phyloP scores from a whole-genome alignment of 2,113 vertebrate genomes.

The Suncus etruscus region DNA sequence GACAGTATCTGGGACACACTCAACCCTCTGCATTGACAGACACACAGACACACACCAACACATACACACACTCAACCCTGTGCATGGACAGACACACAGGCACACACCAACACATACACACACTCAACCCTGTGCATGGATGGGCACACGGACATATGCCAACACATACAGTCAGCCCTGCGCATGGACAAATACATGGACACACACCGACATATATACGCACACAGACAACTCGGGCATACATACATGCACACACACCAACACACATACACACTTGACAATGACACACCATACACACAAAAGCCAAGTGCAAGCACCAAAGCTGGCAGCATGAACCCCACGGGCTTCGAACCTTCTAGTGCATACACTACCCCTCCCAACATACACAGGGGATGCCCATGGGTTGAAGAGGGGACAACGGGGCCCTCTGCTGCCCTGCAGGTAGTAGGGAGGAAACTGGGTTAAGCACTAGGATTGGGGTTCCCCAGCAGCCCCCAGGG shows the following conservation, averaged over 20 bases:
- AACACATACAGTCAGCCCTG: too few species aligned
- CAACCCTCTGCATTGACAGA: too few species aligned
- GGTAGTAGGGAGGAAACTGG: too few species aligned
- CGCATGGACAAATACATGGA: too few species aligned
- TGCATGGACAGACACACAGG: not conserved
- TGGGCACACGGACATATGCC: not conserved
- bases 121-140: too few species aligned
- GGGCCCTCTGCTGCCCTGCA: not conserved
- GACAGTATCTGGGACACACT: too few species aligned
- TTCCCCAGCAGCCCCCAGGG: too few species aligned
- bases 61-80: not conserved
- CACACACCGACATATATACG: too few species aligned
- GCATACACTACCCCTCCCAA: not conserved
- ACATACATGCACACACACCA: not conserved
- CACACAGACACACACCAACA: not conserved
- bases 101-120: not conserved
- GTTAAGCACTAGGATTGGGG: too few species aligned
- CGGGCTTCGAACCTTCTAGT: not conserved
- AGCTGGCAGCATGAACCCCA: not conserved
- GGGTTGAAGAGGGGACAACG: accelerated
- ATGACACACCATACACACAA: too few species aligned
- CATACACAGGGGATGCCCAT: accelerated
- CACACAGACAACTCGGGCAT: too few species aligned
- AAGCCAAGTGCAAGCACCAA: not conserved
- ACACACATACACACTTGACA: not conserved